Evolutionary conservation across 2,888 invertebrate genomes (phyloP), one percentile per base, ranked within the genome.

Genomic region (Dioctria rufipes): DNA sequence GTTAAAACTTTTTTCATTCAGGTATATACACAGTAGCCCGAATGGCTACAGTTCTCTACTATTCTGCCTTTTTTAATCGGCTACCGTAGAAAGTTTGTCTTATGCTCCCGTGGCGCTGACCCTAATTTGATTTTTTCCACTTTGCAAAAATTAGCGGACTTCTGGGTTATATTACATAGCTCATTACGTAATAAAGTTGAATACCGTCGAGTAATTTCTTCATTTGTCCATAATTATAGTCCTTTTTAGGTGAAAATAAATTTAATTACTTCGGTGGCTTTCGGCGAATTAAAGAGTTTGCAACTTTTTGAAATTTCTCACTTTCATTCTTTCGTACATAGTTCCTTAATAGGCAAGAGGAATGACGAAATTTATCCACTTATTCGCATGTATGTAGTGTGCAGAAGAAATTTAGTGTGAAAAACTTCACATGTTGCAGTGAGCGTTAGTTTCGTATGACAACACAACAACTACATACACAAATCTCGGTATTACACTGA

Each of bases 101-200:
- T 69, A 39, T 11, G 49, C 25, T 69, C 51, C 69, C 67, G 13
- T 42, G 49, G 49, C 69, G 69, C 5, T 51, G 69, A 69, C 69
- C 69, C 69, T 69, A 69, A 69, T 69, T 69, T 69, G 51, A 69
- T 69, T 51, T 69, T 65, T 69, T 69, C 69, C 39, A 69, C 69
- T 69, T 69, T 69, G 37, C 49, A 69, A 51, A 69, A 69, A 69
- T 69, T 69, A 69, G 39, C 43, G 37, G n/a, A 5, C 67, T 67
- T 67, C 67, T 67, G 39, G 43, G 43, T 51, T 69, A 49, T 49
- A 39, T 39, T 69, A 51, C 43, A 9, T 43, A 39, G 69, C 51
- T 51, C 51, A 69, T 51, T 69, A 51, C 51, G 37, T 49, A 51
- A 69, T 69, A 69, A 69, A 69, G 51, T 51, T 51, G 11, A 69